These are phyloP conservation scores for Serrognathus titanus DNA, from an alignment of 2,888 invertebrate genomes.

Conservation along the genomic window DNA sequence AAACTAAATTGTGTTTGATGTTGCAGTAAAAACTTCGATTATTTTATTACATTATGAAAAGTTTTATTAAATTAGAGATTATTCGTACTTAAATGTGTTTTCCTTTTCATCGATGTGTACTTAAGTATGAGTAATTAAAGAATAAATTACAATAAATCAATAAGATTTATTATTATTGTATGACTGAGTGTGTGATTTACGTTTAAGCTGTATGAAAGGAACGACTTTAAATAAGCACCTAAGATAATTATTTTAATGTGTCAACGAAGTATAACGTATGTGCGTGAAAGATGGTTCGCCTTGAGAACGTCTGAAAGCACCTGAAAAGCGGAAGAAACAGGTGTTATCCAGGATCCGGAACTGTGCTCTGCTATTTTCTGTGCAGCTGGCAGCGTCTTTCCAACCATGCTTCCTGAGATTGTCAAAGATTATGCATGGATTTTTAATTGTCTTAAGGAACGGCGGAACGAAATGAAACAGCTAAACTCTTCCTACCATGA, in stretches of 20 bases:
- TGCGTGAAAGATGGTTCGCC: neutral
- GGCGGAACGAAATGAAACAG: slow-evolving; percentile 21
- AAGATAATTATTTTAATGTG: neutral
- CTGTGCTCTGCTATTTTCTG: slow-evolving; percentile 41
- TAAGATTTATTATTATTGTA: no score
- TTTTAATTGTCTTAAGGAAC: slow-evolving; percentile 23
- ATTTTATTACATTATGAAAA: no score
- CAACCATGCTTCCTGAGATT: slow-evolving; percentile 46
- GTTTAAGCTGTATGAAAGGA: no score
- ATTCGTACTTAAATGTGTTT: no score
- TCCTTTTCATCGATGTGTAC: no score
- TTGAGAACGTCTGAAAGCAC: slow-evolving; percentile 15
- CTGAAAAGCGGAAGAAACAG: slow-evolving; percentile 39
- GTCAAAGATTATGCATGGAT: slow-evolving; percentile 38
- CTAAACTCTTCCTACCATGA: slow-evolving; percentile 17
- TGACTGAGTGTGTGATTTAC: no score
- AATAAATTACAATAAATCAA: no score
- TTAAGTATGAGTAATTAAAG: no score
- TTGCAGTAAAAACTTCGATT: neutral
- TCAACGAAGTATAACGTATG: neutral
- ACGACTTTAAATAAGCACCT: neutral
- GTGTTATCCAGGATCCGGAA: slow-evolving; percentile 42
- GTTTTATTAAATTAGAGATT: no score
- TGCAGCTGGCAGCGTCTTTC: slow-evolving; percentile 37
- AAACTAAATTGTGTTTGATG: neutral